Conservation (phyloP, 1,140 invertebrate genomes). For the Rhizoglyphus robini region DNA sequence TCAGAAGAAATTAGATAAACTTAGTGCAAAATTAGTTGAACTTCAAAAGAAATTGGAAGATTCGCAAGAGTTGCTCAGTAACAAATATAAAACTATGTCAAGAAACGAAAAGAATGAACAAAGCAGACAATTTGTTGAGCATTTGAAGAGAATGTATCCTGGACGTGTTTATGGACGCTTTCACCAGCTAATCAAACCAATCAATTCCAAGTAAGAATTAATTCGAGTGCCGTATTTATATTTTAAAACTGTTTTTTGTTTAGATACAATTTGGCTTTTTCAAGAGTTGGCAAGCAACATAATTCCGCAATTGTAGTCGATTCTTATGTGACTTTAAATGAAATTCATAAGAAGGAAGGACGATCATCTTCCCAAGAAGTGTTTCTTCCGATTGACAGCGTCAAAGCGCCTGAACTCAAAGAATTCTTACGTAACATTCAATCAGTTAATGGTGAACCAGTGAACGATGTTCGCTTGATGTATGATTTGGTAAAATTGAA, state of each 20-base stretch:
- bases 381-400: not conserved
- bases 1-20: no score
- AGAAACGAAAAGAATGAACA: no score
- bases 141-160: no score
- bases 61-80: no score
- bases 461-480: not conserved
- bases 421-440: not conserved
- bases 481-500: not conserved
- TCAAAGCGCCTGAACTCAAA: not conserved
- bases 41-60: no score
- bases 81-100: no score
- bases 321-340: not conserved
- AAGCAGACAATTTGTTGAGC: no score
- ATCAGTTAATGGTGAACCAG: not conserved
- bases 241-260: not conserved
- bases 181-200: no score
- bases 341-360: not conserved
- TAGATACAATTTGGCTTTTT: not conserved
- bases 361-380: not conserved
- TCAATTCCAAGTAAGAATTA: no score
- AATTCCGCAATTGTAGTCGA: not conserved
- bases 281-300: not conserved
- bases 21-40: no score
- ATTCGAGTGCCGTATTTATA: no score
- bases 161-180: no score